A percentile compares a stretch with the other conserved stretches of the same genome.
These are phyloP conservation scores for Silurus glanis DNA, from an alignment of 2,113 vertebrate genomes.

Conservation along the genomic window DNA sequence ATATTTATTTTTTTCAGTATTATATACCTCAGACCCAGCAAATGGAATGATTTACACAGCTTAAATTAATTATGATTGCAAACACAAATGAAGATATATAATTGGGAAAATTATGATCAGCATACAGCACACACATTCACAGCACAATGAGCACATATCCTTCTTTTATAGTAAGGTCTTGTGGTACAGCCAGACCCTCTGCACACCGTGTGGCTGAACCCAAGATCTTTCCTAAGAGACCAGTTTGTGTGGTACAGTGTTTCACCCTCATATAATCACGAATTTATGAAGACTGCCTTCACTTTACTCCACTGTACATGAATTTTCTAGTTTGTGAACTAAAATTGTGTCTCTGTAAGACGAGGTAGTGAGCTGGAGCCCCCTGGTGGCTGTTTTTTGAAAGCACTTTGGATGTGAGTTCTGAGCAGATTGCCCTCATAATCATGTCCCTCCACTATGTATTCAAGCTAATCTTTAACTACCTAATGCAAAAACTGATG, in stretches of 20 bases:
- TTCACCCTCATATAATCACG: neutral
- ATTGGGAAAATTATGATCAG: too few species aligned
- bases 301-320: too few species aligned
- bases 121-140: too few species aligned
- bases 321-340: neutral
- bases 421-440: neutral
- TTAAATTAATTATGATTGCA: too few species aligned
- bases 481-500: too few species aligned
- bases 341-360: neutral
- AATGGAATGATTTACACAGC: too few species aligned
- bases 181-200: neutral
- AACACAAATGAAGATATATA: too few species aligned
- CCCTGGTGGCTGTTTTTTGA: neutral
- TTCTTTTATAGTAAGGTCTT: neutral
- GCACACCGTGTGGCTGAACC: too few species aligned
- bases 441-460: neutral
- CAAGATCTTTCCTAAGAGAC: too few species aligned
- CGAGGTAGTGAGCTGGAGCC: constrained; percentile 10
- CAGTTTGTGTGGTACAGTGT: neutral
- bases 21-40: neutral
- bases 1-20: too few species aligned
- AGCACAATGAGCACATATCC: neutral
- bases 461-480: too few species aligned
- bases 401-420: neutral
- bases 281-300: neutral